These are phyloP conservation scores for Hyperoplus immaculatus DNA, from an alignment of 2,797 vertebrate species.

Conservation along the genomic window DNA sequence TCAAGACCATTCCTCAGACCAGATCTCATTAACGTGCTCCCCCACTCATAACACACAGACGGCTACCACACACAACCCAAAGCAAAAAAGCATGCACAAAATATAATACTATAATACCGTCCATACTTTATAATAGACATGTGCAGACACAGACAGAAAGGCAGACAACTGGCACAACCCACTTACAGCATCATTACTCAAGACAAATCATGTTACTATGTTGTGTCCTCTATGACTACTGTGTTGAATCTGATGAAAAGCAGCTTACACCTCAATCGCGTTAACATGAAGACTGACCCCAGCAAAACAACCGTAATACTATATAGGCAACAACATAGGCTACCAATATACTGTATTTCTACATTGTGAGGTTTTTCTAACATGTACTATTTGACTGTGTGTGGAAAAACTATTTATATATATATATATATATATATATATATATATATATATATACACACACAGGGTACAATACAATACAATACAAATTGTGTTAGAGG, in stretches of 20 bases:
- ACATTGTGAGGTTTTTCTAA: not conserved
- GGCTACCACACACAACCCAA: slow-evolving; percentile 2
- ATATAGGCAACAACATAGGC: no score
- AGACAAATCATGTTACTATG: slow-evolving; percentile 23
- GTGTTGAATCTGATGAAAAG: slow-evolving; percentile 9
- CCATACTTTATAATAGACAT: not conserved
- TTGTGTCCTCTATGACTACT: slow-evolving; percentile 3
- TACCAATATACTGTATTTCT: not conserved
- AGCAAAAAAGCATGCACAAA: not conserved
- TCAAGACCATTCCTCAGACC: slow-evolving; percentile 42
- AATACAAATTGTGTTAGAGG: no score
- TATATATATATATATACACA: no score
- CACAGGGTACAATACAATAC: no score
- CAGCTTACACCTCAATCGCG: not conserved
- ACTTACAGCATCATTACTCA: slow-evolving; percentile 13
- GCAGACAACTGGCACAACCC: not conserved
- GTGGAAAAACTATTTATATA: not conserved
- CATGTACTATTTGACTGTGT: not conserved
- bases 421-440: no score
- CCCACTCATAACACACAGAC: slow-evolving; percentile 8
- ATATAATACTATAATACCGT: not conserved
- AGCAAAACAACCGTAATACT: slow-evolving; percentile 14
- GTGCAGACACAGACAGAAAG: not conserved
- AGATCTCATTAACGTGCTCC: slow-evolving; percentile 43
- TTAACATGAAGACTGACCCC: slow-evolving; percentile 8